Evolutionary conservation across 2,797 vertebrate species (phyloP).

Genomic region (Chrysocyon brachyurus): DNA sequence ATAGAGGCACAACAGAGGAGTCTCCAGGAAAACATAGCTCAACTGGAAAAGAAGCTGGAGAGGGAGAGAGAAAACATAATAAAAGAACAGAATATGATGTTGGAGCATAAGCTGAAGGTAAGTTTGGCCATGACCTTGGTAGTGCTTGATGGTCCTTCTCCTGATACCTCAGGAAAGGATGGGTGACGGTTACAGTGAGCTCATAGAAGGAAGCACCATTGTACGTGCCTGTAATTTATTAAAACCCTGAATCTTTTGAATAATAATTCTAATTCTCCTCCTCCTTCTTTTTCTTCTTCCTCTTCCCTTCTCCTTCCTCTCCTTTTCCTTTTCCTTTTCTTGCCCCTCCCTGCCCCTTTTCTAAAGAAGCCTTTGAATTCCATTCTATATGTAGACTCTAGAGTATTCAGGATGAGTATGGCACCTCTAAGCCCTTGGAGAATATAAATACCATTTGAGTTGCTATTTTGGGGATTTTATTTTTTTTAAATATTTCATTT

Average conservation of each 20-base stretch:
- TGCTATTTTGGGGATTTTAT: neutral
- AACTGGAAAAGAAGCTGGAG: constrained; percentile 47
- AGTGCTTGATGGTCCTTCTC: fast-evolving
- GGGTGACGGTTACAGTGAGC: neutral
- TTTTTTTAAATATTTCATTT: no score
- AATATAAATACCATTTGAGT: neutral
- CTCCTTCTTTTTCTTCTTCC: neutral
- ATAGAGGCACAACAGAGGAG: neutral
- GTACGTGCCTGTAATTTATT: neutral
- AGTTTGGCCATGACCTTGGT: fast-evolving
- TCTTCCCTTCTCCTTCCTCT: neutral
- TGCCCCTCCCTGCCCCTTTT: neutral
- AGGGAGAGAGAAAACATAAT: neutral
- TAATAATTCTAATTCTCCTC: neutral
- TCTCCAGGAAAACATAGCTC: neutral
- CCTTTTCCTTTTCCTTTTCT: neutral
- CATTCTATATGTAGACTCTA: neutral
- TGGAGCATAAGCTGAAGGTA: constrained; percentile 66
- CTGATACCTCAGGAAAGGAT: neutral
- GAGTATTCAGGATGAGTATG: neutral
- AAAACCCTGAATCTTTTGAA: neutral
- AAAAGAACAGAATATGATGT: neutral
- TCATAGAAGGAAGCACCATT: no score
- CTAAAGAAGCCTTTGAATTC: neutral
- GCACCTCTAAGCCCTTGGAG: neutral